Evolutionary conservation across 2,113 vertebrate genomes (phyloP).

Genomic region (Phyllostomus discolor): DNA sequence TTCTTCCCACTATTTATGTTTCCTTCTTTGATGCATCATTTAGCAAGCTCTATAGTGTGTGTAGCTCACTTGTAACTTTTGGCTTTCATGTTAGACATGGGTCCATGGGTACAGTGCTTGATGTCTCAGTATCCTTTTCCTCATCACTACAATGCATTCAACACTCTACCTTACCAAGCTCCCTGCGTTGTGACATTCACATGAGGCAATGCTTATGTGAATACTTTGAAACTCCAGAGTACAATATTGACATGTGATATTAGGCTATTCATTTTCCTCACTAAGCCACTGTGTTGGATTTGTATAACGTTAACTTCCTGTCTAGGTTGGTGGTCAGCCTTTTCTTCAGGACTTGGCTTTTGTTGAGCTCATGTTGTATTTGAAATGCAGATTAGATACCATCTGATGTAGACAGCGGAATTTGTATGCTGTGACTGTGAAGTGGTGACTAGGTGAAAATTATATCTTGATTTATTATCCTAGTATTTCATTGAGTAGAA

Average conservation of each 20-base stretch:
- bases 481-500: background rate
- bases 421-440: background rate
- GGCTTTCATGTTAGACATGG: background rate
- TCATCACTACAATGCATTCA: background rate
- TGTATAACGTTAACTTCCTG: background rate
- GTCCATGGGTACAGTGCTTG: background rate
- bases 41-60: background rate
- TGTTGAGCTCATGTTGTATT: background rate
- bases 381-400: background rate
- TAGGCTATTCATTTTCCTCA: background rate
- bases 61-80: background rate
- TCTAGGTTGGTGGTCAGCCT: background rate
- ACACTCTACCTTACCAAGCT: rapidly evolving
- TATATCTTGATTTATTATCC: background rate
- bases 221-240: background rate
- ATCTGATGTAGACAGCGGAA: background rate
- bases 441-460: background rate
- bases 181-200: background rate
- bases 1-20: background rate
- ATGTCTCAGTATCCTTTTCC: background rate
- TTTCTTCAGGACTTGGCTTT: background rate
- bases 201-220: background rate
- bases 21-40: background rate
- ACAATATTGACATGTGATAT: background rate
- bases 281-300: background rate